Conservation (phyloP, 2,113 vertebrate species). For the Vulpes lagopus region DNA sequence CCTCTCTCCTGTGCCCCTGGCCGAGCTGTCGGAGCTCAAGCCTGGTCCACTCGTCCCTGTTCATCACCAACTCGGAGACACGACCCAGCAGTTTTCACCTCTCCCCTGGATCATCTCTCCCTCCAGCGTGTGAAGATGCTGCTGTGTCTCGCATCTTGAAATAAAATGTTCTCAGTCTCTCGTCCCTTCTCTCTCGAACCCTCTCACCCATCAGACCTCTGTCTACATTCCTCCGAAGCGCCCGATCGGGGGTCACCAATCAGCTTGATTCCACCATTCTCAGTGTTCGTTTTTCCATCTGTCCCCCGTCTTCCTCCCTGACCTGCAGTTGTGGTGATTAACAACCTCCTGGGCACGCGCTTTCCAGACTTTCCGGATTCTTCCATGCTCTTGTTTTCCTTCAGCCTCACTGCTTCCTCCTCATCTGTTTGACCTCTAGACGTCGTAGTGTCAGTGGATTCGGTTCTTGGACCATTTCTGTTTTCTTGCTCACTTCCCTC, state of each 20-base stretch:
- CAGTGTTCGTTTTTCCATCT: not conserved
- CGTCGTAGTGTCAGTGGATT: not conserved
- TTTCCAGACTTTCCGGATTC: not conserved
- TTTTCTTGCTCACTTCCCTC: conserved; percentile 35
- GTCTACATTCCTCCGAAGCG: not conserved
- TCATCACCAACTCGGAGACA: not conserved
- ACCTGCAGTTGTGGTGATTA: not conserved
- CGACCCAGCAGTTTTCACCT: not conserved
- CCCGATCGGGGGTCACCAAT: not conserved
- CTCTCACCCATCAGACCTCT: not conserved
- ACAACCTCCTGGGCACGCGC: not conserved
- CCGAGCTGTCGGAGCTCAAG: not conserved
- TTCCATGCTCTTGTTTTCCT: not conserved
- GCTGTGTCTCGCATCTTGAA: not conserved
- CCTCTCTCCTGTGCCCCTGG: not conserved
- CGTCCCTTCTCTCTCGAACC: not conserved
- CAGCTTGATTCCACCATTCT: not conserved
- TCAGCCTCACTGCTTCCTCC: not conserved
- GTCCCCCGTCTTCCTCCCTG: not conserved
- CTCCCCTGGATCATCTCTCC: not conserved
- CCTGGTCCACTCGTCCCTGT: not conserved
- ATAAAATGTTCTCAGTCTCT: not conserved
- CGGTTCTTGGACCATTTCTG: not conserved
- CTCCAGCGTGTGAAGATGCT: not conserved
- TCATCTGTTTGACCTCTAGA: not conserved